These are phyloP conservation scores for Platysteira castanea DNA, from an alignment of 2,113 vertebrate species.

Conservation along the genomic window DNA sequence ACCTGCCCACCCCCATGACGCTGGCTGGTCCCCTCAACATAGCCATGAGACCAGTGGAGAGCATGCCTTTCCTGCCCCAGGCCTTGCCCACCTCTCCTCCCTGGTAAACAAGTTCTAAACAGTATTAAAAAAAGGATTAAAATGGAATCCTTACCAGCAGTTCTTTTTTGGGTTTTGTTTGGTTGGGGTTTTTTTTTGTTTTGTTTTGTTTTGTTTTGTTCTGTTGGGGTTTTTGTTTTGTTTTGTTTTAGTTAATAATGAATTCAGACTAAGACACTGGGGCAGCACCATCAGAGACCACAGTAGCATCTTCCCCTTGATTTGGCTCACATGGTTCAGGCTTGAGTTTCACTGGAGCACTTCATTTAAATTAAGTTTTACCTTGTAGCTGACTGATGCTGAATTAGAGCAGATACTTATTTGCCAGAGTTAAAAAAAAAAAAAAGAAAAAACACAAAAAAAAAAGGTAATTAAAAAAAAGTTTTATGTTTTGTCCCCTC, in stretches of 20 bases:
- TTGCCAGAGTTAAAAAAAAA: slow-evolving; percentile 49
- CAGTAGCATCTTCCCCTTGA: slow-evolving; percentile 69
- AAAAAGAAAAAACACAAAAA: not conserved
- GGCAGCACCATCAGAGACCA: slow-evolving; percentile 66
- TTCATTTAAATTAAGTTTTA: slow-evolving; percentile 68
- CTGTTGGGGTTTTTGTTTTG: not conserved
- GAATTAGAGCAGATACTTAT: slow-evolving; percentile 68
- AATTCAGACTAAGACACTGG: slow-evolving; percentile 69
- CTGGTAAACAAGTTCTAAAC: slow-evolving; percentile 83
- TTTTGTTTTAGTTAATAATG: slow-evolving; percentile 52
- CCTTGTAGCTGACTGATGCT: slow-evolving; percentile 68
- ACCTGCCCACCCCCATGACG: slow-evolving; percentile 87
- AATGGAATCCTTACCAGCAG: slow-evolving; percentile 80
- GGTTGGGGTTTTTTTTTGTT: slow-evolving; percentile 41
- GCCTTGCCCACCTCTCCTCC: slow-evolving; percentile 94
- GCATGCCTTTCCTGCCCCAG: slow-evolving; percentile 97
- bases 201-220: slow-evolving; percentile 24
- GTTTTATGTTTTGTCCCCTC: slow-evolving; percentile 68
- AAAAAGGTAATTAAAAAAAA: slow-evolving; percentile 57
- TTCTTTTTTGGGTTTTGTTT: slow-evolving; percentile 70
- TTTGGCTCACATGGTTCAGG: slow-evolving; percentile 73
- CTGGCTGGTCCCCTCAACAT: slow-evolving; percentile 94
- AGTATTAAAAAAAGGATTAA: slow-evolving; percentile 76
- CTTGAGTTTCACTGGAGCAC: slow-evolving; percentile 74
- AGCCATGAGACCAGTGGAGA: slow-evolving; percentile 95